A percentile compares a stretch with the other conserved stretches of the same genome.
Evolutionary conservation across 2,888 invertebrate species (phyloP).

Genomic region (Mythimna ferrago): DNA sequence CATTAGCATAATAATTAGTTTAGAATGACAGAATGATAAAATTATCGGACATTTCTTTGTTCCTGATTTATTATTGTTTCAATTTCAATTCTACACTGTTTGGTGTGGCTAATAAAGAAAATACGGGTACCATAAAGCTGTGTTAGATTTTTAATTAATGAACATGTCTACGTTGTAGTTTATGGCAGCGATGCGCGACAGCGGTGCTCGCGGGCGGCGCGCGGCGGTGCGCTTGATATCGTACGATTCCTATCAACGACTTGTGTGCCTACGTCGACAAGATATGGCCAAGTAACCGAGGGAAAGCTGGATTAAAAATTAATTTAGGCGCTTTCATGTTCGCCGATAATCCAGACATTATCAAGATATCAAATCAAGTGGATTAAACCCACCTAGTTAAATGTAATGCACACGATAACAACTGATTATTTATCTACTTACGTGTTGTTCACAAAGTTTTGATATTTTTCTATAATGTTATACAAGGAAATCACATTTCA

Average conservation of each 20-base stretch:
- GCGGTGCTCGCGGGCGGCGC: slow-evolving; percentile 27
- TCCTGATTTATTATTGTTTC: slow-evolving; percentile 6
- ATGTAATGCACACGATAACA: slow-evolving; percentile 87
- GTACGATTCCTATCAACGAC: slow-evolving; percentile 69
- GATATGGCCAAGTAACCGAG: slow-evolving; percentile 82
- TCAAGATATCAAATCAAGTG: slow-evolving; percentile 88
- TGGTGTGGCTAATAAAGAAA: slow-evolving; percentile 32
- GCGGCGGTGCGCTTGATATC: slow-evolving; percentile 70
- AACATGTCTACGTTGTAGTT: slow-evolving; percentile 66
- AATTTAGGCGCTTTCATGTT: slow-evolving; percentile 89
- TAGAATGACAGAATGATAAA: neutral
- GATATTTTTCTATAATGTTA: slow-evolving; percentile 48
- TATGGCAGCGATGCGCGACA: slow-evolving; percentile 59
- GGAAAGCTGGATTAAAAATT: slow-evolving; percentile 89
- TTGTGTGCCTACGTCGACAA: slow-evolving; percentile 79
- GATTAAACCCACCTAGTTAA: slow-evolving; percentile 88
- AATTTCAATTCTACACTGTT: slow-evolving; percentile 11
- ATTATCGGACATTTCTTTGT: neutral
- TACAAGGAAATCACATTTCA: slow-evolving; percentile 54
- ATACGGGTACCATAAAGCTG: slow-evolving; percentile 44
- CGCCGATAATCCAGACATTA: slow-evolving; percentile 89
- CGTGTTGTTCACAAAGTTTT: slow-evolving; percentile 69
- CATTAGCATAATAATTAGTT: neutral
- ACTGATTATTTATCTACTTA: slow-evolving; percentile 82
- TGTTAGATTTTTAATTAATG: slow-evolving; percentile 60